Conservation (phyloP, 2,797 vertebrate species). For the Scyliorhinus canicula region DNA sequence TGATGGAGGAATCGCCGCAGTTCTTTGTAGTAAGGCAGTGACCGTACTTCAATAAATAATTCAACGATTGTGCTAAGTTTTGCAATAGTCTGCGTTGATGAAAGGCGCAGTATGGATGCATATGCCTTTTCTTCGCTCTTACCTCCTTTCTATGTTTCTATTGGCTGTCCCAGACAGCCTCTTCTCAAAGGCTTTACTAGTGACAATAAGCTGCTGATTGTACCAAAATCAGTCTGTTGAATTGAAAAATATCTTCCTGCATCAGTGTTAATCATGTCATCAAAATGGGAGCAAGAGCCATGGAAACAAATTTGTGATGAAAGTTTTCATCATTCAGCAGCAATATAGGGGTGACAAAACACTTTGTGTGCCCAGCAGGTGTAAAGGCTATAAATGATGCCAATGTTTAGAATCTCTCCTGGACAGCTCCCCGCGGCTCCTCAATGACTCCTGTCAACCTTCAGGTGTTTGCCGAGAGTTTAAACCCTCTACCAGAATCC, state of each 20-base stretch:
- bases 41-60: background rate
- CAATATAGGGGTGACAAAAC: background rate
- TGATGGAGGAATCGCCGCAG: background rate
- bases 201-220: background rate
- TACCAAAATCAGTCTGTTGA: background rate
- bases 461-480: too few species aligned
- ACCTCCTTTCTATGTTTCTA: background rate
- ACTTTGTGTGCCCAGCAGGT: too few species aligned
- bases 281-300: background rate
- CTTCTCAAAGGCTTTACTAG: background rate
- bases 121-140: background rate
- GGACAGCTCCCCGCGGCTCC: too few species aligned
- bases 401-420: too few species aligned
- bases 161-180: background rate
- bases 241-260: background rate
- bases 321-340: background rate
- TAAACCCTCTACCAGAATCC: too few species aligned
- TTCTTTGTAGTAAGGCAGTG: background rate
- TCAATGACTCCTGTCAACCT: too few species aligned
- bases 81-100: background rate
- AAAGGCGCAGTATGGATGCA: background rate
- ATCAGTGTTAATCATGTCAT: slow-evolving; percentile 42
- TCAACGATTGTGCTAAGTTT: background rate
- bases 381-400: too few species aligned
- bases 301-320: background rate